A percentile compares a stretch with the other conserved stretches of the same genome.
Conservation (phyloP, 2,797 vertebrate genomes). For the Margarornis squamiger region DNA sequence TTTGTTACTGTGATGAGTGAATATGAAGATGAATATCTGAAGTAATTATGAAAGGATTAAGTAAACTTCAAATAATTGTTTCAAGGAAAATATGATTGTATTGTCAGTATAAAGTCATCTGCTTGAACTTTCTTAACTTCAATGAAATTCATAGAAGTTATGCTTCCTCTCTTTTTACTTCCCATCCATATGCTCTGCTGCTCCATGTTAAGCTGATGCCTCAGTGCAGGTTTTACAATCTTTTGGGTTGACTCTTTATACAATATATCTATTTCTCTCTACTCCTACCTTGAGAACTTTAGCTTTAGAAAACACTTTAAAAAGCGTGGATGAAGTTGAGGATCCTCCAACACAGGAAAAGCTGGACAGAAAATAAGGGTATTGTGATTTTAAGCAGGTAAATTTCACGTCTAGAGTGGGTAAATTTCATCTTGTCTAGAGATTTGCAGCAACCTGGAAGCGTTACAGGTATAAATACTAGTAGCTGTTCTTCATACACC, state of each 20-base stretch:
- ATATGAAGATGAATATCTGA: background rate
- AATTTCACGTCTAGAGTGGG: background rate
- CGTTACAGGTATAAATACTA: background rate
- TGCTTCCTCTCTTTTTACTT: background rate
- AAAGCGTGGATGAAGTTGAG: background rate
- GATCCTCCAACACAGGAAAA: background rate
- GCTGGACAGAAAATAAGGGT: background rate
- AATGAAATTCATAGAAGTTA: background rate
- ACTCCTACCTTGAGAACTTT: background rate
- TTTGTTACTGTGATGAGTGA: background rate
- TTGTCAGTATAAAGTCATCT: background rate
- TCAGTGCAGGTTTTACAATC: background rate
- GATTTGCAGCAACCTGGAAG: background rate
- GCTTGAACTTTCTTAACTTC: background rate
- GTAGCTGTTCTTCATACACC: background rate
- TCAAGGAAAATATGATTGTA: background rate
- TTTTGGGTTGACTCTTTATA: background rate
- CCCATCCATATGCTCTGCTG: background rate
- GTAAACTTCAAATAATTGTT: conserved; percentile 36
- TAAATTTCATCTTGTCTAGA: background rate
- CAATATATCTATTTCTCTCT: background rate
- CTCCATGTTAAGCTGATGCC: background rate
- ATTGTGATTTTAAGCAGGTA: background rate
- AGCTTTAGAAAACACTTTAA: background rate
- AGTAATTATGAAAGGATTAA: conserved; percentile 35